Conservation (phyloP, 2,888 invertebrate genomes). For the Lasioglossum pauxillum region DNA sequence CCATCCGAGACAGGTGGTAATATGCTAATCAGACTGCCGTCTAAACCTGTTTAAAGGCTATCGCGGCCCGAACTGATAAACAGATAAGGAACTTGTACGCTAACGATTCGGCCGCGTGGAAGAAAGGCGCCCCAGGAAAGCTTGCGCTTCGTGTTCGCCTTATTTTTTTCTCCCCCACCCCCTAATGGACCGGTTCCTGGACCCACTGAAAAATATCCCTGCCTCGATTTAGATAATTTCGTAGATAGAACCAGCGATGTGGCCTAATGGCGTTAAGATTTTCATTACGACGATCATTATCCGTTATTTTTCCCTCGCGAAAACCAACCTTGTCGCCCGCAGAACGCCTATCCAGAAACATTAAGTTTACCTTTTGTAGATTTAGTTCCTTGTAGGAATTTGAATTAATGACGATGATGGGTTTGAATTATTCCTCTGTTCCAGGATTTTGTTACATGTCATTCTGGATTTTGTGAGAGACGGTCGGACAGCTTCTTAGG, state of each 20-base stretch:
- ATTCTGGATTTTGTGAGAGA: not conserved
- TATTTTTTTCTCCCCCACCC: not conserved
- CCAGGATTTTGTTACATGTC: not conserved
- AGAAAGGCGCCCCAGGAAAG: not conserved
- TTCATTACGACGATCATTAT: not conserved
- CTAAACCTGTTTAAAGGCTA: constrained; percentile 67
- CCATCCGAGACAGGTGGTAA: constrained; percentile 67
- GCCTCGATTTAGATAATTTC: constrained; percentile 11
- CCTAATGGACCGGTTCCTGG: not conserved
- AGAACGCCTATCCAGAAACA: not conserved
- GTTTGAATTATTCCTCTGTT: not conserved
- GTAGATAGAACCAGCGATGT: not conserved
- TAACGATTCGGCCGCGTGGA: constrained; percentile 18
- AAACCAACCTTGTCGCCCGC: not conserved
- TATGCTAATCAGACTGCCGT: constrained; percentile 65
- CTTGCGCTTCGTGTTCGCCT: not conserved
- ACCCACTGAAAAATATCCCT: not conserved
- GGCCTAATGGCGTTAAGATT: not conserved
- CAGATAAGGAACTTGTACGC: constrained; percentile 50
- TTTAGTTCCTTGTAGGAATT: not conserved
- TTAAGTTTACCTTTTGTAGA: not conserved
- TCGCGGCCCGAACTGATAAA: constrained; percentile 62
- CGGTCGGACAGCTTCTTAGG: no score
- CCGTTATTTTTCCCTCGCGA: not conserved
- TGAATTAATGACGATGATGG: not conserved